A percentile compares a stretch with the other conserved stretches of the same genome.
Evolutionary conservation across 2,797 vertebrate species (phyloP).

Genomic region (Ctenochaetus hawaiiensis): DNA sequence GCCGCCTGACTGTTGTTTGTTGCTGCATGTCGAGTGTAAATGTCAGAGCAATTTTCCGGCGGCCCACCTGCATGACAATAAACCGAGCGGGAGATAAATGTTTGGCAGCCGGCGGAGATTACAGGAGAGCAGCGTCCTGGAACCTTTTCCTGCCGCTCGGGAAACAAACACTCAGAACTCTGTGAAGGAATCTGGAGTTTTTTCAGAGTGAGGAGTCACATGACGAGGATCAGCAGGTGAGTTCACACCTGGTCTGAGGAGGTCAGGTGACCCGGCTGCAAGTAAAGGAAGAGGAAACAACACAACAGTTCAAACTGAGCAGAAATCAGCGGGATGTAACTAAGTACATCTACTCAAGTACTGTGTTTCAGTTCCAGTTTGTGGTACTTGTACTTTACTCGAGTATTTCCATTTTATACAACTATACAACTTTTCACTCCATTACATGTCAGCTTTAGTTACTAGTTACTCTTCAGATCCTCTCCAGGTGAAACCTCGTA

Average conservation of each 20-base stretch:
- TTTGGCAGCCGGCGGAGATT: slow-evolving; percentile 3
- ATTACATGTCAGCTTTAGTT: too few species aligned
- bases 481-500: too few species aligned
- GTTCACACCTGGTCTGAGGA: background rate
- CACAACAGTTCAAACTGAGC: too few species aligned
- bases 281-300: too few species aligned
- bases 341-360: too few species aligned
- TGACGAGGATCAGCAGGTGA: background rate
- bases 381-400: too few species aligned
- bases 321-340: too few species aligned
- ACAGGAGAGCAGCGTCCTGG: background rate
- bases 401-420: too few species aligned
- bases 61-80: slow-evolving; percentile 10
- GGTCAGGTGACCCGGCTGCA: slow-evolving; percentile 8
- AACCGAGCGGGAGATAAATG: slow-evolving; percentile 1
- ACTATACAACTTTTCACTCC: too few species aligned
- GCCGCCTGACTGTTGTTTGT: background rate
- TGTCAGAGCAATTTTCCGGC: slow-evolving; percentile 32
- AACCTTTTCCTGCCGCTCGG: background rate
- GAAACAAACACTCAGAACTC: too few species aligned
- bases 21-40: slow-evolving; percentile 12
- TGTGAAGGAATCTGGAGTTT: background rate
- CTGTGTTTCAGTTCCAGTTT: too few species aligned
- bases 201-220: background rate
- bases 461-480: too few species aligned